A percentile compares a stretch with the other conserved stretches of the same genome.
Conservation (phyloP, 37 sponge, comb jelly and placozoan genomes). For the Theonella swinhoei region DNA sequence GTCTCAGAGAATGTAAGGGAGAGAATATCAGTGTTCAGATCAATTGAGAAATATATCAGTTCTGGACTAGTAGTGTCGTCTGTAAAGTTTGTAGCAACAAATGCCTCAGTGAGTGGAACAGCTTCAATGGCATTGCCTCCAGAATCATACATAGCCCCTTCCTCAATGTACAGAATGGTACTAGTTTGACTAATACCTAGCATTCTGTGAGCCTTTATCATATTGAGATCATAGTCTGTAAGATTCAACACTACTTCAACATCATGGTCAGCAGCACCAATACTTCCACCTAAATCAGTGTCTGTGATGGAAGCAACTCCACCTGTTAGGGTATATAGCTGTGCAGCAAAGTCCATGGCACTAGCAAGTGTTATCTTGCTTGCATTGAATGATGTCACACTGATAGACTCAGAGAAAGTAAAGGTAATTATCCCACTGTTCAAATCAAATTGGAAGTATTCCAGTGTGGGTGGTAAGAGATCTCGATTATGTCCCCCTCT, state of each 20-base stretch:
- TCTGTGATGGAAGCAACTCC: slow-evolving; percentile 62
- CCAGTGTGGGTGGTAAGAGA: slow-evolving; percentile 49
- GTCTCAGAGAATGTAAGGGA: slow-evolving; percentile 83
- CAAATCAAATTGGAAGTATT: slow-evolving; percentile 70
- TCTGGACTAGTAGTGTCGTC: slow-evolving; percentile 78
- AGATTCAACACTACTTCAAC: slow-evolving; percentile 58
- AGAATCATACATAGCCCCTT: slow-evolving; percentile 72
- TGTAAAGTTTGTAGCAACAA: slow-evolving; percentile 38
- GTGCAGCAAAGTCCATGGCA: not conserved
- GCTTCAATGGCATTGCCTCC: slow-evolving; percentile 49
- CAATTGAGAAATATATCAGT: slow-evolving; percentile 54
- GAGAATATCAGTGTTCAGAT: slow-evolving; percentile 64
- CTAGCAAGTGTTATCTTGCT: slow-evolving; percentile 51
- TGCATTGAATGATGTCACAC: slow-evolving; percentile 51
- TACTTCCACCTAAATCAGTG: slow-evolving; percentile 28
- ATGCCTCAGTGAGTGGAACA: not conserved
- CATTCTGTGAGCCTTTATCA: slow-evolving; percentile 53
- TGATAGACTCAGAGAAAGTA: slow-evolving; percentile 75
- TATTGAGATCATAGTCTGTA: slow-evolving; percentile 60
- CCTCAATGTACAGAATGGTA: slow-evolving; percentile 63
- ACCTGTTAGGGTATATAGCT: slow-evolving; percentile 70
- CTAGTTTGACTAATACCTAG: slow-evolving; percentile 48
- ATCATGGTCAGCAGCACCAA: slow-evolving; percentile 61
- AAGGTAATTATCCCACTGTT: slow-evolving; percentile 53
- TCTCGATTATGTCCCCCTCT: slow-evolving; percentile 49